Base-by-base conservation (phyloP, 2,113 vertebrate genomes). In the Oenanthe melanoleuca region DNA sequence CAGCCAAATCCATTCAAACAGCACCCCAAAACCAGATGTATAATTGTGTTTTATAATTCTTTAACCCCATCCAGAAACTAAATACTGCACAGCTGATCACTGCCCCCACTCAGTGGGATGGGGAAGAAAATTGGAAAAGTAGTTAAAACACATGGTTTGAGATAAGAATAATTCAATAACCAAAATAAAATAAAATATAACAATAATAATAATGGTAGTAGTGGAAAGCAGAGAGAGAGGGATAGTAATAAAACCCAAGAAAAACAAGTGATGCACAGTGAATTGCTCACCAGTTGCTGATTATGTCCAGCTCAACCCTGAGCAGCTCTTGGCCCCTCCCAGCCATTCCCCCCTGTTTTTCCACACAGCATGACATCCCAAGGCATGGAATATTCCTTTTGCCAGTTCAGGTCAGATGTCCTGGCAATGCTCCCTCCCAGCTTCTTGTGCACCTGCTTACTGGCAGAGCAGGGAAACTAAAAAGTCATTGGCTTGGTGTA, bases 211-310 rank as follows among this genome's bases (percentile, higher is more conserved):
- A 59, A 14, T 69, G 40, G 23, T 50, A 61, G 9, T 47, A 38
- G 23, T 40, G 38, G 45, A 61, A 82, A 55, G 18, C 26, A 65
- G 34, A 56, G 23, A 50, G 17, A 38, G 45, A 60, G 12, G 4
- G 16, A 52, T 21, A 26, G 40, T 4, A 61, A 49, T 47, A 49
- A 55, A 69, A 34, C 47, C 25, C 21, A 55, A n/a, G 28, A 60
- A 40, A 67, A n/a, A 67, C 21, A 34, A 42, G 21, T 19, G 21
- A 53, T 47, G 18, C 21, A 13, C 18, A 20, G 31, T 23, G 16
- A 61, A 40, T 34, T 0, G 0, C 8, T 66, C 28, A 45, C 28
- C 2, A 11, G 19, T 3, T 45, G 20, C 40, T 47, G 16, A 34
- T 16, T 40, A 55, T 34, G 29, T 11, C 25, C 70, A 55, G 22